These are phyloP conservation scores for Florisuga fusca DNA, from an alignment of 2,797 vertebrate species.

Conservation along the genomic window DNA sequence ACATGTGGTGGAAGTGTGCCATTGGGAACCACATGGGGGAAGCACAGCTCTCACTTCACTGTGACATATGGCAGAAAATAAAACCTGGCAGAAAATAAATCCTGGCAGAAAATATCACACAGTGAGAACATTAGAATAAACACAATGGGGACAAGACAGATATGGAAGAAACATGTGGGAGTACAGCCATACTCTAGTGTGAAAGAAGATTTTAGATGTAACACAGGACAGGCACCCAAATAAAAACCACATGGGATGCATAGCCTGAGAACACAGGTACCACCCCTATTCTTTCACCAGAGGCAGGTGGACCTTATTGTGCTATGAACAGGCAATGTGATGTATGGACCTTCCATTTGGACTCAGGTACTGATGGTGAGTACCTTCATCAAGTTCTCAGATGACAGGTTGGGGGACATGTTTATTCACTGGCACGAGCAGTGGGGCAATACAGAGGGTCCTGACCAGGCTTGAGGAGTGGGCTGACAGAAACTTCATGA, in stretches of 20 bases:
- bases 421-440: background rate
- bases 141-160: background rate
- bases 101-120: accelerated
- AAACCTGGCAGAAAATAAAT: accelerated
- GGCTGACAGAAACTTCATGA: background rate
- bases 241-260: background rate
- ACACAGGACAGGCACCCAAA: background rate
- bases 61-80: background rate
- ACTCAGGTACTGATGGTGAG: background rate
- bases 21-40: background rate
- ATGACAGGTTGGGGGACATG: background rate
- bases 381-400: accelerated
- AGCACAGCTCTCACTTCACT: background rate
- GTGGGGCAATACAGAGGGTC: background rate
- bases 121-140: background rate
- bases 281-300: background rate
- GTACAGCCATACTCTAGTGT: background rate
- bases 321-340: background rate
- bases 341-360: too few species aligned
- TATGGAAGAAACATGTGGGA: background rate
- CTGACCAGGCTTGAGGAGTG: background rate
- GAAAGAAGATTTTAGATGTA: background rate
- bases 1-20: background rate
- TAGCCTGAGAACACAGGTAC: background rate
- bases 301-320: background rate